These are phyloP conservation scores for Colinus virginianus DNA, from an alignment of 2,113 vertebrate genomes.

Conservation along the genomic window DNA sequence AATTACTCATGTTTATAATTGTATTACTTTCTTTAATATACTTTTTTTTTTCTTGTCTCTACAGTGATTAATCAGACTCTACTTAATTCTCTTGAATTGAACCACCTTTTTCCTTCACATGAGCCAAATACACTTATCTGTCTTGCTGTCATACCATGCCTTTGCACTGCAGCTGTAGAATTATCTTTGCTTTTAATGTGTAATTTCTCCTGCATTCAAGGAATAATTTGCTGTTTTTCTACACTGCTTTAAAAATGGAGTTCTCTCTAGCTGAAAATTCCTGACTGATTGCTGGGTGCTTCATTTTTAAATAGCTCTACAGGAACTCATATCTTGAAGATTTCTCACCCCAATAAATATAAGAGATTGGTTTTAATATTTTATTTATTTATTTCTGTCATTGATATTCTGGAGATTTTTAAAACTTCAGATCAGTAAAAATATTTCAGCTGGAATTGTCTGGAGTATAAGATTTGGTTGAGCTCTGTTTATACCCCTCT, in stretches of 20 bases:
- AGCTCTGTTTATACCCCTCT: not conserved
- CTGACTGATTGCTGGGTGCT: not conserved
- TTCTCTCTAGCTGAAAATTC: not conserved
- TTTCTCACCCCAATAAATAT: conserved; percentile 12
- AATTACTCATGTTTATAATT: not conserved
- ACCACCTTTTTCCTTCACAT: not conserved
- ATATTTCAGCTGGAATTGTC: not conserved
- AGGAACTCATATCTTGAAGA: not conserved
- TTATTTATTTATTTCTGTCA: not conserved
- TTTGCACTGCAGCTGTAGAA: not conserved
- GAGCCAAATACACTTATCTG: conserved; percentile 9
- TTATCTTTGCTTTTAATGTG: conserved; percentile 29
- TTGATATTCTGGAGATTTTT: not conserved
- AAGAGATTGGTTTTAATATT: not conserved
- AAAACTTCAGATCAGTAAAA: not conserved
- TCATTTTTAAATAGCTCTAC: not conserved
- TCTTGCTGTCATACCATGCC: not conserved
- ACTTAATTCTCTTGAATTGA: not conserved
- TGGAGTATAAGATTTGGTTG: not conserved
- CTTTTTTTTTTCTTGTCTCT: not conserved
- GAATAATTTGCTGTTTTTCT: conserved; percentile 58
- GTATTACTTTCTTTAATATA: not conserved
- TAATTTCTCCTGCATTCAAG: conserved; percentile 36
- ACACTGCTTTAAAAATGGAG: not conserved
- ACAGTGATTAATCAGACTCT: not conserved